Percentiles rank a stretch among this genome's conserved stretches.
phyloP scores from a whole-genome alignment of 2,113 vertebrate genomes.

The Diadophis punctatus region DNA sequence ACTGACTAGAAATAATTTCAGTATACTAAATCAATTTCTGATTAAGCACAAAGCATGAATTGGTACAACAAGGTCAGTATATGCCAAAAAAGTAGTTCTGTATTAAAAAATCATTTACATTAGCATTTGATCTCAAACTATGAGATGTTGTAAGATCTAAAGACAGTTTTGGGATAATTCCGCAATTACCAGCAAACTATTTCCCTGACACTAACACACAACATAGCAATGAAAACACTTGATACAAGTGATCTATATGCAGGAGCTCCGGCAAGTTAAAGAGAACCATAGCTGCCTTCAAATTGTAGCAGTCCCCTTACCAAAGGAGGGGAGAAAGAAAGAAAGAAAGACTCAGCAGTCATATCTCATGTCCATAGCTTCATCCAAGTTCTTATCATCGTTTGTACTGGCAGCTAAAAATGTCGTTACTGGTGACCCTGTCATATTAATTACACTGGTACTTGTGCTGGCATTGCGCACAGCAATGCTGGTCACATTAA shows the following conservation, averaged over 20 bases:
- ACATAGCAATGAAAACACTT: conserved; percentile 88
- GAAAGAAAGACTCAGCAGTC: conserved; percentile 84
- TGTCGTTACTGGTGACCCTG: conserved; percentile 88
- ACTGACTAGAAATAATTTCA: conserved; percentile 74
- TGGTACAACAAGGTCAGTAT: conserved; percentile 84
- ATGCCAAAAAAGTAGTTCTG: conserved; percentile 84
- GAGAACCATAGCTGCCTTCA: conserved; percentile 94
- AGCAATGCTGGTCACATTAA: conserved; percentile 97
- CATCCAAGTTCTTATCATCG: conserved; percentile 90
- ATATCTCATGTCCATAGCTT: conserved; percentile 95
- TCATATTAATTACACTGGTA: conserved; percentile 86
- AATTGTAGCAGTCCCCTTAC: conserved; percentile 83
- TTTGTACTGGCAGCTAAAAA: conserved; percentile 91
- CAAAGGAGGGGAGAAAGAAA: conserved; percentile 53
- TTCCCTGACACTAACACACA: conserved; percentile 85
- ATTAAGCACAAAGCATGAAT: conserved; percentile 85
- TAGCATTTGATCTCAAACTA: conserved; percentile 77
- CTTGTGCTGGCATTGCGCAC: conserved; percentile 88
- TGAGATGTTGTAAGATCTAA: conserved; percentile 81
- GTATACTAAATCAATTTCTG: conserved; percentile 74
- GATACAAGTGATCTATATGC: conserved; percentile 90
- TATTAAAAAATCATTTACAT: conserved; percentile 85
- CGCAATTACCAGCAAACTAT: conserved; percentile 81
- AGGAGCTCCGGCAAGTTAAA: conserved; percentile 85
- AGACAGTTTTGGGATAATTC: conserved; percentile 80